Base-by-base conservation (phyloP, 1,140 invertebrate genomes). In the Cydia fagiglandana region DNA sequence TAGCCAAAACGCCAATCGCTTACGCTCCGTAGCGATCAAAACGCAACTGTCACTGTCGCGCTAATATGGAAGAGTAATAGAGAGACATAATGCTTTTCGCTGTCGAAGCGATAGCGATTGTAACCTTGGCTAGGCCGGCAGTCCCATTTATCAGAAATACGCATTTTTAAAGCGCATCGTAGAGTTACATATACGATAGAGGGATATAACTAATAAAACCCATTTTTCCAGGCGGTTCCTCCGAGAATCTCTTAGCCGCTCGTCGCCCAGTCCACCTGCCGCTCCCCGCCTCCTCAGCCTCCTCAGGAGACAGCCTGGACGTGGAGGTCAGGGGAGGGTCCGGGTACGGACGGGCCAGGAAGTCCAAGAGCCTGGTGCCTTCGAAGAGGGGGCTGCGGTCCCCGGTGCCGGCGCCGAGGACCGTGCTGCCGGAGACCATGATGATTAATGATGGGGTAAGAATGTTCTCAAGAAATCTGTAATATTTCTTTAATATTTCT, bases 231-330 rank as follows among this genome's bases (percentile, higher is more conserved):
- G 88, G 87, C 17, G 85, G 89, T 73, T 90, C 89, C 7, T 87
- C 87, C 13, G 89, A 92, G 75, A 91, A 91, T 76, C 83, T 91
- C 0, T 81, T 90, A 0, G 53, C 61, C 53, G 78, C 77, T 9
- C 80, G 87, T 5, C 78, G 89, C 10, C 88, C 88, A 10, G 88
- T 81, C 73, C 84, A 91, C 70, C 81, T 91, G 4, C 85, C 85
- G 41, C 80, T 91, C 0, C 87, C 88, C 4, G 81, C 88, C 4
- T 90, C 89, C 3, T 90, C 88, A 2, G 89, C 89, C 1, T 90
- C 89, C 0, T 92, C 91, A 0, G 89, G 91, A 20, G 91, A 92
- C 81, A 91, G 90, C 66, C 81, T 91, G 50, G 91, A 91, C 66
- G 84, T 91, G 73, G 89, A 91, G 78, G 78, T 90, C 6, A 75